Conservation (phyloP, 2,797 vertebrate genomes). For the Toxotes lorentzi region DNA sequence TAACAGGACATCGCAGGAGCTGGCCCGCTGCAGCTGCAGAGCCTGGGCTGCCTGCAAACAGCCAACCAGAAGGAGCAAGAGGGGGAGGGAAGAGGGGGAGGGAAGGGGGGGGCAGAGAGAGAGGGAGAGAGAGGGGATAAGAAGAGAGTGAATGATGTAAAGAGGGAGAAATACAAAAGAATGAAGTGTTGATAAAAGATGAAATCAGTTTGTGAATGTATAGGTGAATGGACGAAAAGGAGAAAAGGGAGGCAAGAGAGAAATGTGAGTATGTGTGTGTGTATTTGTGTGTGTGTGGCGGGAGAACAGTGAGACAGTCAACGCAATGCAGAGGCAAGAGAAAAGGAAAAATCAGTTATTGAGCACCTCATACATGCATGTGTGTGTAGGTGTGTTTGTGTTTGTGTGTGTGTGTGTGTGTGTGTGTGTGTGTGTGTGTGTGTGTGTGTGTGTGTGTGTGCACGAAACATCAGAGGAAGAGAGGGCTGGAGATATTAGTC, state of each 20-base stretch:
- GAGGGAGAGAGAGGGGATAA: neutral
- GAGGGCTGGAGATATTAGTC: conserved; percentile 55
- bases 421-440: conserved; percentile 13
- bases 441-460: conserved; percentile 2
- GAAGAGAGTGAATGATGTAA: conserved; percentile 16
- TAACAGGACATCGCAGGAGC: conserved; percentile 85
- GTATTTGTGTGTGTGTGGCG: neutral
- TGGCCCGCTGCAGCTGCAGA: conserved; percentile 85
- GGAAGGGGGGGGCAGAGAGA: neutral
- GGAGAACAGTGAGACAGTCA: neutral
- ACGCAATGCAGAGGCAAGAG: conserved; percentile 55
- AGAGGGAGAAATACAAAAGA: conserved; percentile 22
- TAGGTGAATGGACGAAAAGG: conserved; percentile 7
- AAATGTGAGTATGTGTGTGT: neutral
- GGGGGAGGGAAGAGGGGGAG: conserved; percentile 40
- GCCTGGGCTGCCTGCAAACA: conserved; percentile 84
- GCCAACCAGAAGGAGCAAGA: conserved; percentile 59
- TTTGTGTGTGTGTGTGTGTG: neutral
- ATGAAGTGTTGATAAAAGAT: neutral
- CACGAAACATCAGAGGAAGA: conserved; percentile 11
- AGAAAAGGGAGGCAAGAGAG: neutral
- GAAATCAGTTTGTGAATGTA: conserved; percentile 1
- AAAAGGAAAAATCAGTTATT: conserved; percentile 16
- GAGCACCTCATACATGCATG: neutral
- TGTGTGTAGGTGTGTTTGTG: neutral